phyloP scores from a whole-genome alignment of 2,797 vertebrate genomes.

The Sebastes matsubarae region DNA sequence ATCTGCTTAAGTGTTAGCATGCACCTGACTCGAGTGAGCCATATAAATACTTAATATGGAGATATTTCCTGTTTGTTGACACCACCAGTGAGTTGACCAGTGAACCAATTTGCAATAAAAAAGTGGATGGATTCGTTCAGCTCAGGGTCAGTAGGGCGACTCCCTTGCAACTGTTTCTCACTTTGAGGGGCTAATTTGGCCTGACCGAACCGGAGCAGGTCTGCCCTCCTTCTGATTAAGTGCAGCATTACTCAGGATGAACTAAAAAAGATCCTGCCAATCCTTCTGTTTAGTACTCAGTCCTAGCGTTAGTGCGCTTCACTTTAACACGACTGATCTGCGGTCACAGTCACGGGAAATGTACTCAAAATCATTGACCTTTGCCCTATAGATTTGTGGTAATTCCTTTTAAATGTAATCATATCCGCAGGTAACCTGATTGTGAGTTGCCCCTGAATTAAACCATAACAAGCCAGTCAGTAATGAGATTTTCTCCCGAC shows the following conservation, averaged over 20 bases:
- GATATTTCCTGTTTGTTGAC: conserved; percentile 19
- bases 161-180: conserved; percentile 50
- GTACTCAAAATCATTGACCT: conserved; percentile 1
- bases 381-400: background rate
- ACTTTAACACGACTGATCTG: conserved; percentile 18
- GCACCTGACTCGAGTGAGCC: background rate
- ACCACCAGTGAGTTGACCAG: conserved; percentile 6
- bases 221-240: conserved; percentile 64
- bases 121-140: conserved; percentile 12
- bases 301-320: background rate
- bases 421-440: background rate
- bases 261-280: conserved; percentile 47
- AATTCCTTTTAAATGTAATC: background rate
- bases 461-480: background rate
- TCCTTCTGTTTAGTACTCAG: conserved; percentile 36
- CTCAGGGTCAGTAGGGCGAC: conserved; percentile 47
- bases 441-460: background rate
- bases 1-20: background rate
- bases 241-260: conserved; percentile 36
- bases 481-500: conserved; percentile 39
- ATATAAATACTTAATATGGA: background rate
- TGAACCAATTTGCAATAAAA: conserved; percentile 26
- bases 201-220: conserved; percentile 48
- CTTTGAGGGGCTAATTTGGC: conserved; percentile 64
- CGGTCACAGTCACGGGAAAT: conserved; percentile 18